Conservation (phyloP, 2,113 vertebrate species). For the Columba livia region DNA sequence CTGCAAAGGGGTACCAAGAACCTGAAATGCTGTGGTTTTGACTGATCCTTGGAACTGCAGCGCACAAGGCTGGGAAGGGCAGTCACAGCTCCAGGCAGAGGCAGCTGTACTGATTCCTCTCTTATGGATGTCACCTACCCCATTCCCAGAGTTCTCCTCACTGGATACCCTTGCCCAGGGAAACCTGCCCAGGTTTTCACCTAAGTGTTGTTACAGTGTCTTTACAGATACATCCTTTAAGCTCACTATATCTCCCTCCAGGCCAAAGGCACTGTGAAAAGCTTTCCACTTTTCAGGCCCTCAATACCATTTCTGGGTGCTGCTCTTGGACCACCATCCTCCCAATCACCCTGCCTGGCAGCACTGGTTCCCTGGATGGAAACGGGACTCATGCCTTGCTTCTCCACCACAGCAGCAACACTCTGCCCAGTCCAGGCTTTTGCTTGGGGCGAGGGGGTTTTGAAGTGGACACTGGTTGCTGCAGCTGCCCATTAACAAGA, state of each 20-base stretch:
- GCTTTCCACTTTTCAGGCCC: neutral
- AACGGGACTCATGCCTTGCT: neutral
- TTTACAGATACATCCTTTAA: neutral
- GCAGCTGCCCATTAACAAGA: neutral
- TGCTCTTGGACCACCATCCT: neutral
- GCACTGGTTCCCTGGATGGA: fast-evolving
- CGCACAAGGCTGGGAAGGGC: neutral
- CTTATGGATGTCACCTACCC: neutral
- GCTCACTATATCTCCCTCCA: neutral
- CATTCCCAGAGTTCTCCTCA: neutral
- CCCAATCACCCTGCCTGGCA: neutral
- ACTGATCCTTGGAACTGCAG: neutral
- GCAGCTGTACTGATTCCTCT: neutral
- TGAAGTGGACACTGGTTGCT: neutral
- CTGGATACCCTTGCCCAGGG: neutral
- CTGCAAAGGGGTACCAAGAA: neutral
- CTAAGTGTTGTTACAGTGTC: neutral
- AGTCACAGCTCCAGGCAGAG: neutral
- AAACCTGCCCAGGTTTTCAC: neutral
- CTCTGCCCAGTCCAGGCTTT: neutral
- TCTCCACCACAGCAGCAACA: neutral
- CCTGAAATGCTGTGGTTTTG: neutral
- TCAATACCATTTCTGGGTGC: neutral
- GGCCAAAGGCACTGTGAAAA: neutral
- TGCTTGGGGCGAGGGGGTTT: neutral